Percentiles rank a stretch among this genome's conserved stretches.
These are phyloP conservation scores for Pomacea maculata DNA, from an alignment of 1,140 invertebrate species.

Conservation along the genomic window DNA sequence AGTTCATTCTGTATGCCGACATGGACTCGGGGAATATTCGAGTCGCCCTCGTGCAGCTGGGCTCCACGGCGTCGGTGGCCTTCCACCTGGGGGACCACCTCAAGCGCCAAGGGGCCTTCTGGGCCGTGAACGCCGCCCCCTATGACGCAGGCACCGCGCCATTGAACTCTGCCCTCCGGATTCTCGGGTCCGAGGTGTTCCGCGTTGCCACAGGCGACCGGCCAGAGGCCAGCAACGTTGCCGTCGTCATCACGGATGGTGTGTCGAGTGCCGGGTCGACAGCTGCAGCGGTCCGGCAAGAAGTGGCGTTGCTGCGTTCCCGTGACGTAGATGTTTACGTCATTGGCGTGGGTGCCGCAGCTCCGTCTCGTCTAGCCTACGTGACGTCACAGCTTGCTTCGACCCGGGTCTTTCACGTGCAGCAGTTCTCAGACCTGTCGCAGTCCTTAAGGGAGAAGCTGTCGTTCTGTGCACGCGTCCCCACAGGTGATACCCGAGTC, in stretches of 20 bases:
- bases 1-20: slow-evolving; percentile 28
- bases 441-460: slow-evolving; percentile 14
- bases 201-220: slow-evolving; percentile 41
- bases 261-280: slow-evolving; percentile 47
- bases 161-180: not conserved
- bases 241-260: slow-evolving; percentile 53
- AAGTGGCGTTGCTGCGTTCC: slow-evolving; percentile 28
- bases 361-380: slow-evolving; percentile 34
- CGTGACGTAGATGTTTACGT: slow-evolving; percentile 42
- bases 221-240: slow-evolving; percentile 42
- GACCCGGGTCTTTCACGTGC: slow-evolving; percentile 38
- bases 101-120: not conserved
- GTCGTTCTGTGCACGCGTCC: not conserved
- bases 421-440: slow-evolving; percentile 37
- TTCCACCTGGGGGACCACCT: slow-evolving; percentile 40
- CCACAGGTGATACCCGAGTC: slow-evolving; percentile 1
- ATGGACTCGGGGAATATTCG: slow-evolving; percentile 36
- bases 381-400: slow-evolving; percentile 38
- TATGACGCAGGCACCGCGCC: not conserved
- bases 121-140: not conserved
- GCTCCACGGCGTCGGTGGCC: slow-evolving; percentile 11
- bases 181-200: slow-evolving; percentile 38
- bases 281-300: slow-evolving; percentile 5
- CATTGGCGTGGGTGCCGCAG: slow-evolving; percentile 34
- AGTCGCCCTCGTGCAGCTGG: slow-evolving; percentile 37